Conservation (phyloP, 2,113 vertebrate genomes). For the Corvus moneduloides region DNA sequence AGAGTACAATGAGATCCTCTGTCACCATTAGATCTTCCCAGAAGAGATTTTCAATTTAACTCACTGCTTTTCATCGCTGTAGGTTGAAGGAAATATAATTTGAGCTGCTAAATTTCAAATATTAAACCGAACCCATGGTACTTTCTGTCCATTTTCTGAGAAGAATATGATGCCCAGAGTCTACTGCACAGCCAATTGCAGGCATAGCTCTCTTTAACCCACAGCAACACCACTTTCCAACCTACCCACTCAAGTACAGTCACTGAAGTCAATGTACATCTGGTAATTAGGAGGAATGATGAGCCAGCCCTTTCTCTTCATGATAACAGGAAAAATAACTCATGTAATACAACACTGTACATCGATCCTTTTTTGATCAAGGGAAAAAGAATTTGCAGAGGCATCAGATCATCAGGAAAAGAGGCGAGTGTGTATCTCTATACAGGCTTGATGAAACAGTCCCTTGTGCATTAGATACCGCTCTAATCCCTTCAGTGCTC, state of each 20-base stretch:
- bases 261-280: neutral
- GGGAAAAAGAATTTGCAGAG: conserved; percentile 19
- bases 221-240: neutral
- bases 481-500: neutral
- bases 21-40: neutral
- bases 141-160: neutral
- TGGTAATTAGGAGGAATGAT: neutral
- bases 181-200: neutral
- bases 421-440: neutral
- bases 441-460: neutral
- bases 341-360: neutral
- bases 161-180: fast-evolving
- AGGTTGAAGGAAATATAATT: neutral
- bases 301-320: neutral
- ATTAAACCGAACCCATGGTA: fast-evolving
- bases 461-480: neutral
- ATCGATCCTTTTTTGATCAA: conserved; percentile 48
- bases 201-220: neutral
- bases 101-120: neutral
- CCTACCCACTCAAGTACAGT: neutral
- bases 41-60: neutral
- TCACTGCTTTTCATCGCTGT: neutral
- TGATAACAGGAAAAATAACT: conserved; percentile 10
- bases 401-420: neutral
- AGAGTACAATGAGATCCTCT: neutral